Conservation (phyloP, 1,140 invertebrate species). For the Pinna nobilis region DNA sequence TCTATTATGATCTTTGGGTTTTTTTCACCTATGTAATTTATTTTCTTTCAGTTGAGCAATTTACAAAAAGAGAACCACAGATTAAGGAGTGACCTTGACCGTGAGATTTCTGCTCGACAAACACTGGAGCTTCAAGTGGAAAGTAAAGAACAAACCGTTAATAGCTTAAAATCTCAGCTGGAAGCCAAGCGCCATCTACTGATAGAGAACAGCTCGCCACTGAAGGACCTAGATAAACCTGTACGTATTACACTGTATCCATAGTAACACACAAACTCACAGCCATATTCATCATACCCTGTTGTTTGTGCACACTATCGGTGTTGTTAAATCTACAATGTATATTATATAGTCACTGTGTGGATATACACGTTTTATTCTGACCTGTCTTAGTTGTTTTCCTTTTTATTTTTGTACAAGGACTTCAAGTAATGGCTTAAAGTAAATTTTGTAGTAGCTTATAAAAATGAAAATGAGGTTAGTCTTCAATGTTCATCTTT, state of each 20-base stretch:
- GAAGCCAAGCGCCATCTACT: conserved; percentile 54
- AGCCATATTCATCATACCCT: too few species aligned
- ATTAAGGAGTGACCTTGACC: conserved; percentile 67
- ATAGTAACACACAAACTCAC: not conserved
- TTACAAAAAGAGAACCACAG: conserved; percentile 71
- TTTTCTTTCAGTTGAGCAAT: conserved; percentile 61
- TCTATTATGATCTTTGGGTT: too few species aligned
- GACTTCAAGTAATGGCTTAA: too few species aligned
- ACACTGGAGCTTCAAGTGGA: conserved; percentile 71
- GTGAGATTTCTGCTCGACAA: conserved; percentile 67
- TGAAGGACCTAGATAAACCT: conserved; percentile 54
- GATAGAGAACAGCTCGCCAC: conserved; percentile 47
- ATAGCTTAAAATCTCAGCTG: conserved; percentile 62
- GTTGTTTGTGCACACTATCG: too few species aligned
- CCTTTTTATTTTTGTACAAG: too few species aligned
- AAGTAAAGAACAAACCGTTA: conserved; percentile 69
- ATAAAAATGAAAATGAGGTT: too few species aligned
- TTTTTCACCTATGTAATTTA: too few species aligned
- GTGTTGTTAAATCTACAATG: too few species aligned
- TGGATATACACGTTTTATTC: not conserved
- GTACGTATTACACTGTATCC: conserved; percentile 37
- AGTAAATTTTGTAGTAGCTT: too few species aligned
- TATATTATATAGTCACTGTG: not conserved
- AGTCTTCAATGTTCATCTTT: too few species aligned
- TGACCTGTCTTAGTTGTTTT: too few species aligned